Conservation (phyloP, 2,797 vertebrate species). For the Sebastes aleutianus region DNA sequence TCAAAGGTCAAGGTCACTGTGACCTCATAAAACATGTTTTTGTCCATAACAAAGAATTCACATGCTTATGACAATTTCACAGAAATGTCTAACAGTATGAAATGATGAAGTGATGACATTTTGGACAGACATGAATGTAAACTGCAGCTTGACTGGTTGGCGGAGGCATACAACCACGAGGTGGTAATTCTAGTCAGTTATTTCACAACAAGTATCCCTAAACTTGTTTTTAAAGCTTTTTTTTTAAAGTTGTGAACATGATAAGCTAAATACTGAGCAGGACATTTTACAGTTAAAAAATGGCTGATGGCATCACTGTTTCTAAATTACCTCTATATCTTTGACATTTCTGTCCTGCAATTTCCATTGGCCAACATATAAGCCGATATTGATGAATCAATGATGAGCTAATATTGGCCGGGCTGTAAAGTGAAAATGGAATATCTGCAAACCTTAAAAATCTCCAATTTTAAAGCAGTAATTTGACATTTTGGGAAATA, state of each 20-base stretch:
- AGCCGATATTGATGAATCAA: not conserved
- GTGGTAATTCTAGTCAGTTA: not conserved
- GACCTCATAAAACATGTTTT: no score
- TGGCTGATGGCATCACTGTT: not conserved
- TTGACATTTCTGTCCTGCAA: not conserved
- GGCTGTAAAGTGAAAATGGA: no score
- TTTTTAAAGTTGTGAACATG: not conserved
- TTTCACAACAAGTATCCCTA: not conserved
- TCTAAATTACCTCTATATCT: no score
- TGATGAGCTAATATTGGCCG: not conserved
- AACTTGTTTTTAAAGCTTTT: not conserved
- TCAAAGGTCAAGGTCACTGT: no score
- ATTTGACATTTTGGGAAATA: not conserved
- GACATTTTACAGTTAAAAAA: not conserved
- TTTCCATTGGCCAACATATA: not conserved
- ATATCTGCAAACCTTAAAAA: not conserved
- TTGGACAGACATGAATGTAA: not conserved
- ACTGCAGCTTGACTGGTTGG: not conserved
- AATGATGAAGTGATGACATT: not conserved
- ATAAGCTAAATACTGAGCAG: not conserved
- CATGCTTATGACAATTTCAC: not conserved
- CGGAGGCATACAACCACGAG: not conserved
- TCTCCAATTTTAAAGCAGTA: not conserved
- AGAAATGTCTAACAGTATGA: no score
- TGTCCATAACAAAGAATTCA: no score